Evolutionary conservation across 2,888 invertebrate genomes (phyloP), one percentile per base, ranked within the genome.

Genomic region (Epirrhoe alternata): DNA sequence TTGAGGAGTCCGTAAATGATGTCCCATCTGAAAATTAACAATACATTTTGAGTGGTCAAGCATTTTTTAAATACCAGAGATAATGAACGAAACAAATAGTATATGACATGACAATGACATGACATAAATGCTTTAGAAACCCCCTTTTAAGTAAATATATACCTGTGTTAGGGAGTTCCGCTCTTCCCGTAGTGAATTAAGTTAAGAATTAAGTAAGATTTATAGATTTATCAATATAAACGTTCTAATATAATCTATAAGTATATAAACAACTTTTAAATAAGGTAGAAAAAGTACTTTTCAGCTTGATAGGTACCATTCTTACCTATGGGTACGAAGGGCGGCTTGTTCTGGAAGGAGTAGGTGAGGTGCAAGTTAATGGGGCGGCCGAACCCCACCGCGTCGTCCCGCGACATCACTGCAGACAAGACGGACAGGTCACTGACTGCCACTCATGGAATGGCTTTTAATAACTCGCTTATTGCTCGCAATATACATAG

Each of bases 351-450:
- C 94, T 97, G 97, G 93, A 97, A 97, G 74, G 97, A 97, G 88
- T 97, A 97, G 54, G 97, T 97, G 83, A 97, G 95, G 91, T 97
- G 97, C 75, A 97, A 95, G 94, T 97, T 97, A 93, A 97, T 97
- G 85, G 97, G 97, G 81, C 97, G 94, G 74, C 97, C 96, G 93
- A 97, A 97, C 89, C 95, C 95, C 91, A 94, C 95, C 86, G 94
- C 94, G 78, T 96, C 96, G 76, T 96, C 96, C 75, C 96, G 94
- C 73, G 95, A 86, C 84, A 94, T 94, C 89, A 95, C 96, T 96
- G 94, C 72, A 90, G 77, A 95, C 86, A 86, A 90, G 63, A 82
- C 24, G 52, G 30, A 56, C 35, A 59, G n/a, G 61, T 66, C 55
- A 64, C 35, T 42, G 7, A 57, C 38, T 38, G 31, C 6, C 31